These are phyloP conservation scores for Muscicapa adusta DNA, from an alignment of 2,113 vertebrate species.

Conservation along the genomic window DNA sequence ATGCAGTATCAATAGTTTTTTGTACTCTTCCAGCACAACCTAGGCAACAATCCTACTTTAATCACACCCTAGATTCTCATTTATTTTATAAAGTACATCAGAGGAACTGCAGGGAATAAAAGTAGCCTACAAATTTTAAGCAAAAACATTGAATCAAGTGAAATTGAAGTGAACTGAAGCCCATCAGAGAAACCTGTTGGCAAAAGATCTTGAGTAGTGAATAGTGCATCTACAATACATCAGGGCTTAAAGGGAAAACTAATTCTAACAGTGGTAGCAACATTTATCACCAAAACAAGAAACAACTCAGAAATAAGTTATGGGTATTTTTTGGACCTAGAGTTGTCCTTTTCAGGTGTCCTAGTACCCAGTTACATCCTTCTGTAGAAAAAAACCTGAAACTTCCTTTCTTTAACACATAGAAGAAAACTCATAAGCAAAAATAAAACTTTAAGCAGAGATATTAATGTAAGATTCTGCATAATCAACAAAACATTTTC, in stretches of 20 bases:
- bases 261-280: neutral
- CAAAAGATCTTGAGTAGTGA: neutral
- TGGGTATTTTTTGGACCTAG: neutral
- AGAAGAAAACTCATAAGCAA: neutral
- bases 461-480: neutral
- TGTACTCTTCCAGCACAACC: neutral
- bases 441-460: neutral
- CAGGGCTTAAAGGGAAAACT: neutral
- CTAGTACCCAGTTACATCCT: neutral
- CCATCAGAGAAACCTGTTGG: neutral
- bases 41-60: neutral
- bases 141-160: neutral
- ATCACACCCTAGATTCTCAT: neutral
- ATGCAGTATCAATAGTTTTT: neutral
- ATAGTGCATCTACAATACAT: neutral
- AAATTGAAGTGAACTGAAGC: neutral
- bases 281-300: neutral
- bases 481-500: neutral
- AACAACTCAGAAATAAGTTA: neutral
- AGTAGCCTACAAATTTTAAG: neutral
- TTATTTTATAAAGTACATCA: neutral
- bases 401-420: neutral
- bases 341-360: neutral
- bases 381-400: neutral
- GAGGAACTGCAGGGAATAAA: neutral